Base-by-base conservation (phyloP, 23 tunicate genomes). In the Botrylloides violaceus region DNA sequence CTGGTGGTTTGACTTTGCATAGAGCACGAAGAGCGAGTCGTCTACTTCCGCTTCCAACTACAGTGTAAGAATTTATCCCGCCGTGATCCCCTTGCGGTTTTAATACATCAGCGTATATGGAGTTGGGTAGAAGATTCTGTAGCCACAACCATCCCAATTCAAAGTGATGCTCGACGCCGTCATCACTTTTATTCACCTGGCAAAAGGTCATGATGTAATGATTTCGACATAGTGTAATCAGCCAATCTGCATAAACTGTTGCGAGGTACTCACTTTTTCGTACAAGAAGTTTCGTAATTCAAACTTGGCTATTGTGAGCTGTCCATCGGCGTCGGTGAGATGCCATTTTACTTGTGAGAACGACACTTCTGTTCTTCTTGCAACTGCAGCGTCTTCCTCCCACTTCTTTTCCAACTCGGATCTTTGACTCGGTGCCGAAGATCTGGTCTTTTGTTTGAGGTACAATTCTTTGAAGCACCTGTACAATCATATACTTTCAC, bases 1-100 rank as follows among this genome's bases (percentile, higher is more conserved):
- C 98, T 5, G 98, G 98, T 5, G 94, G 84, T 4, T 83, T 70
- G 25, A 86, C 98, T 59, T 78, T 87, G 70, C 98, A 93, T 38
- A 93, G 24, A 21, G 92, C 98, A 18, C 98, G 56, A 33, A 90
- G 68, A 2, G 79, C 71, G 2, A 90, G 81, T 28, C 92, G 68
- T 36, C 70, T 71, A 32, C 97, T 85, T 21, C 97, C 97, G 1
- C 70, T 79, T 12, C 90, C 97, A 3, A 82, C 71, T 39, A 90
- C 85, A 9, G 88, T 81, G 59, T 71, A 59, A 32, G 80, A 61
- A 24, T 55, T 34, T 6, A 65, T 75, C 34, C 72, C 66, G n/a
- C 80, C 87, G 56, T 61, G 32, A 27, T 65, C 66, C 4, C 87
- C 92, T 24, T 77, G 91, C n/a, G 91, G 97, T 43, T 80, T 90